Evolutionary conservation across 1,140 invertebrate species (phyloP).

Genomic region (Drosophila pandora): DNA sequence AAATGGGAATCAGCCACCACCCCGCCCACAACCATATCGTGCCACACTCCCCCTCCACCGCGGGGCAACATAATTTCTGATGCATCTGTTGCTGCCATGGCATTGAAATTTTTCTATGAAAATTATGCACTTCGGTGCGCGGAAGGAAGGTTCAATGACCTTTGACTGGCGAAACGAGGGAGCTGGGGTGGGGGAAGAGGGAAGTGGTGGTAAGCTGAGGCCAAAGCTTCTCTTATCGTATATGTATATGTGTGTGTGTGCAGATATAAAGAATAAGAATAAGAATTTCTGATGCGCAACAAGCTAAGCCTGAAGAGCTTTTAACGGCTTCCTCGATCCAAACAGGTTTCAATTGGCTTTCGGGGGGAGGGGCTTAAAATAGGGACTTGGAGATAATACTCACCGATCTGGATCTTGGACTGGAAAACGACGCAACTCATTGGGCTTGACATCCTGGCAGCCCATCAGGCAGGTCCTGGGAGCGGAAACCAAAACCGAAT

Average conservation of each 20-base stretch:
- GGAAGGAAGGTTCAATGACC: conserved; percentile 54
- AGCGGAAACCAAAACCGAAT: background rate
- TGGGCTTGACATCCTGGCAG: conserved; percentile 34
- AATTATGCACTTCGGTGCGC: conserved; percentile 57
- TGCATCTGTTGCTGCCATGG: conserved; percentile 54
- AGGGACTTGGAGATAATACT: conserved; percentile 26
- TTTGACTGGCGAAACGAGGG: conserved; percentile 46
- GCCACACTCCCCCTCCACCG: conserved; percentile 3
- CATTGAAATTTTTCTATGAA: conserved; percentile 75
- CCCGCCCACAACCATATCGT: background rate
- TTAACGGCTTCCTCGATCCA: conserved; percentile 10
- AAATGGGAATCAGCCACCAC: conserved; percentile 46
- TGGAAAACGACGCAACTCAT: conserved; percentile 67
- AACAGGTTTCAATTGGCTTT: conserved; percentile 57
- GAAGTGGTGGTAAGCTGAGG: conserved; percentile 22
- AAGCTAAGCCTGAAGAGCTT: conserved; percentile 52
- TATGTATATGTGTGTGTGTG: conserved; percentile 6
- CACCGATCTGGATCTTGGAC: conserved; percentile 61
- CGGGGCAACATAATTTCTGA: conserved; percentile 59
- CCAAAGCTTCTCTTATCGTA: conserved; percentile 46
- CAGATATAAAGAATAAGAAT: conserved; percentile 21
- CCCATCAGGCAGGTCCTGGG: conserved; percentile 64
- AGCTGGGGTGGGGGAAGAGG: background rate
- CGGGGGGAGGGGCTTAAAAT: background rate
- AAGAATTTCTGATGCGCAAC: conserved; percentile 46